Percentiles rank a stretch among this genome's conserved stretches.
Evolutionary conservation across 2,113 vertebrate species (phyloP).

Genomic region (Tonatia bakeri): DNA sequence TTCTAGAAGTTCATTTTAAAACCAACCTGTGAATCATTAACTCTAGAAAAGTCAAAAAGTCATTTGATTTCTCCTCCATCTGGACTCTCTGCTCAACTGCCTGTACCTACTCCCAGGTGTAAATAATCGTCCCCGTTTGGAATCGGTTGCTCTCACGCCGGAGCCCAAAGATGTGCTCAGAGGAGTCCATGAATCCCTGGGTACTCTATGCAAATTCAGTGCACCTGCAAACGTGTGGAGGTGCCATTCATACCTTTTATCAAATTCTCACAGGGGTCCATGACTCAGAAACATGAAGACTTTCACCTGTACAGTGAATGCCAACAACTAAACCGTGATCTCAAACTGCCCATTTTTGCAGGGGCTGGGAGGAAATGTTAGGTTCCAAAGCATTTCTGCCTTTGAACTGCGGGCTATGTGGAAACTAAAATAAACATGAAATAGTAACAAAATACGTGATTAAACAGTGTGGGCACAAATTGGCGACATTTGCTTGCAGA

Average conservation of each 20-base stretch:
- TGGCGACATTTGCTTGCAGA: neutral
- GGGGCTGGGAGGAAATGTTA: neutral
- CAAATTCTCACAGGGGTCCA: neutral
- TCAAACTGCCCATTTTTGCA: neutral
- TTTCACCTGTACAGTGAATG: neutral
- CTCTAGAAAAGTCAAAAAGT: neutral
- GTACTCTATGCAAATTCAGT: neutral
- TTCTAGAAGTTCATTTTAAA: constrained; percentile 15
- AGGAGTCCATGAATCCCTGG: neutral
- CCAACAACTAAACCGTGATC: neutral
- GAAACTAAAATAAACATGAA: neutral
- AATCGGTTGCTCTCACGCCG: neutral
- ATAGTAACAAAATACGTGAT: neutral
- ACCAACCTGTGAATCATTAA: neutral
- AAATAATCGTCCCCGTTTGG: neutral
- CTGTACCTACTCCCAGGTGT: neutral
- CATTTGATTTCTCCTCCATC: neutral
- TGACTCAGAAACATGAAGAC: constrained; percentile 23
- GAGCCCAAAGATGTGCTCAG: neutral
- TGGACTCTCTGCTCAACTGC: neutral
- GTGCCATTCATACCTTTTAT: neutral
- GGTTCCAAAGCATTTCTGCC: neutral
- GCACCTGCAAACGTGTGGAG: neutral
- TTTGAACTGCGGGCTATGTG: neutral
- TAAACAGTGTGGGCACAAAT: neutral